Percentiles rank a stretch among this genome's conserved stretches.
Evolutionary conservation across 2,888 invertebrate genomes (phyloP).

Genomic region (Caradrina clavipalpis): DNA sequence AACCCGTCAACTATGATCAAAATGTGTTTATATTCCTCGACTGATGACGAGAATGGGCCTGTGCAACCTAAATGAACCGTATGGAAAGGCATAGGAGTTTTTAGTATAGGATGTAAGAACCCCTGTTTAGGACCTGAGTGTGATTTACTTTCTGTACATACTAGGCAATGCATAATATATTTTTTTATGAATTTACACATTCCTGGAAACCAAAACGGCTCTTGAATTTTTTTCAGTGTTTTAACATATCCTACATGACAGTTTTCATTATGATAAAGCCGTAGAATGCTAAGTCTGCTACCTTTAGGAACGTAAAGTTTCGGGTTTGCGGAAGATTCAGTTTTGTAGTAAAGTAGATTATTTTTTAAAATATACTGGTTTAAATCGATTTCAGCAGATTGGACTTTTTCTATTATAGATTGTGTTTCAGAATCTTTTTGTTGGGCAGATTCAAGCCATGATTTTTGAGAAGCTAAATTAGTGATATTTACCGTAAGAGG

Average conservation of each 20-base stretch:
- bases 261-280: not conserved
- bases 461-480: not conserved
- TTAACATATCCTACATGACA: slow-evolving; percentile 3
- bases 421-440: not conserved
- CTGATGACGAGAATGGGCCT: slow-evolving; percentile 9
- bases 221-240: not conserved
- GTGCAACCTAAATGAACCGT: slow-evolving; percentile 7
- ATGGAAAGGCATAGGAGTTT: slow-evolving; percentile 8
- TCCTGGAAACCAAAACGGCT: slow-evolving; percentile 9
- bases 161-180: not conserved
- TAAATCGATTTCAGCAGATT: not conserved
- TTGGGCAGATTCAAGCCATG: not conserved
- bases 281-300: not conserved
- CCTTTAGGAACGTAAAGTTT: slow-evolving; percentile 3
- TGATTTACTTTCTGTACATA: not conserved
- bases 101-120: slow-evolving; percentile 13
- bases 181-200: slow-evolving; percentile 1
- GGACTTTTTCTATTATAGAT: not conserved
- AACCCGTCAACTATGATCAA: slow-evolving; percentile 13
- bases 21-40: slow-evolving; percentile 17
- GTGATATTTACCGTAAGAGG: not conserved
- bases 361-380: not conserved
- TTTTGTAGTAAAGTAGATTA: slow-evolving; percentile 5
- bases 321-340: not conserved
- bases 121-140: slow-evolving; percentile 20